Base-by-base conservation (phyloP, 1,140 invertebrate species). In the Mya arenaria region DNA sequence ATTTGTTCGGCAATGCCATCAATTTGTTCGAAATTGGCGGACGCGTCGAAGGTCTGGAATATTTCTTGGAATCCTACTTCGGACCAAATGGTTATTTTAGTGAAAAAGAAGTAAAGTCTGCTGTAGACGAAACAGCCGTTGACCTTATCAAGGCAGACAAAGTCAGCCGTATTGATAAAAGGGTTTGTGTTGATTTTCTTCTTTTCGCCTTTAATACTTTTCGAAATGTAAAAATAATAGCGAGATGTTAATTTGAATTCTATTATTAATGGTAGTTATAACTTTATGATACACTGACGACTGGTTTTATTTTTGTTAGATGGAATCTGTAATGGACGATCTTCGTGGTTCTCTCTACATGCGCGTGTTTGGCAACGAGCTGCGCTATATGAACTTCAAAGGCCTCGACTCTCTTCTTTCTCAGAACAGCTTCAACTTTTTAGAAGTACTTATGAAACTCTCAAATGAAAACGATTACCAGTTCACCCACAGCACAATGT, bases 21-120 rank as follows among this genome's bases (percentile, higher is more conserved):
- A 98, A 98, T 89, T 94, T 98, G 17, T 92, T 99, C 34, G 97
- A 98, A 92, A 94, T 98, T 17, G 96, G 95, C 56, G 94, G 95
- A 3, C 95, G 97, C 80, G 94, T 96, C 89, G 97, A 98, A 89
- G 98, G 98, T 86, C 89, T 98, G 30, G 97, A 99, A 85, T 94
- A 94, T 56, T 88, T 97, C 0, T 89, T 98, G 13, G 97, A 98
- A 92, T 95, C 96, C 60, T 96, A 97, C 89, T 94, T 98, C 39
- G 97, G 89, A 28, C 84, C 84, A 8, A 87, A 87, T 74, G 88
- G 88, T 15, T 88, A 89, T 17, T 90, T 89, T 69, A 71, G 79
- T 19, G 63, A 85, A 23, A 83, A 78, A 15, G 75, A 82, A 8
- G 73, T 78, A 3, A 60, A 84, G 10, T 69, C 84, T n/a, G 69